Evolutionary conservation across 2,888 invertebrate species (phyloP).

Genomic region (Flexamia atlantica): DNA sequence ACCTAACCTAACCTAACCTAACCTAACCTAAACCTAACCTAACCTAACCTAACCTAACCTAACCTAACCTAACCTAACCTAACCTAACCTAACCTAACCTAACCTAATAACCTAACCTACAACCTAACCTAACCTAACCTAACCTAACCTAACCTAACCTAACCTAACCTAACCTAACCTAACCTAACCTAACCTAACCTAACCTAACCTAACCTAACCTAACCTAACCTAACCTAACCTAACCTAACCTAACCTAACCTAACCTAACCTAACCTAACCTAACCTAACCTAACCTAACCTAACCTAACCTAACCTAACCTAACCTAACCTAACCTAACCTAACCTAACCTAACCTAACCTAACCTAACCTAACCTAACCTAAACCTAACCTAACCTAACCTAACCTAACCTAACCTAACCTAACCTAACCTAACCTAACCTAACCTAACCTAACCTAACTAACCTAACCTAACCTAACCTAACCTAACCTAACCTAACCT

Average conservation of each 20-base stretch:
- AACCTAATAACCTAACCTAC: too few species aligned
- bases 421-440: constrained; percentile 55
- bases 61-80: constrained; percentile 42
- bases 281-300: constrained; percentile 62
- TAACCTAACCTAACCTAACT: constrained; percentile 61
- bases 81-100: constrained; percentile 54
- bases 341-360: constrained; percentile 61
- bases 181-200: constrained; percentile 64
- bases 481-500: constrained; percentile 56
- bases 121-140: constrained; percentile 52
- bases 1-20: constrained; percentile 67
- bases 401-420: constrained; percentile 12
- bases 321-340: too few species aligned
- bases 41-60: constrained; percentile 31
- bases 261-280: constrained; percentile 52
- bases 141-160: constrained; percentile 52
- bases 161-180: constrained; percentile 62
- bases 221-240: constrained; percentile 64
- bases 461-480: too few species aligned
- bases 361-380: constrained; percentile 56
- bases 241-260: constrained; percentile 63
- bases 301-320: constrained; percentile 58
- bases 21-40: constrained; percentile 61
- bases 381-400: constrained; percentile 56
- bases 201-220: constrained; percentile 67